These are phyloP conservation scores for Drosophila bifasciata DNA, from an alignment of 1,140 invertebrate species.

Conservation along the genomic window DNA sequence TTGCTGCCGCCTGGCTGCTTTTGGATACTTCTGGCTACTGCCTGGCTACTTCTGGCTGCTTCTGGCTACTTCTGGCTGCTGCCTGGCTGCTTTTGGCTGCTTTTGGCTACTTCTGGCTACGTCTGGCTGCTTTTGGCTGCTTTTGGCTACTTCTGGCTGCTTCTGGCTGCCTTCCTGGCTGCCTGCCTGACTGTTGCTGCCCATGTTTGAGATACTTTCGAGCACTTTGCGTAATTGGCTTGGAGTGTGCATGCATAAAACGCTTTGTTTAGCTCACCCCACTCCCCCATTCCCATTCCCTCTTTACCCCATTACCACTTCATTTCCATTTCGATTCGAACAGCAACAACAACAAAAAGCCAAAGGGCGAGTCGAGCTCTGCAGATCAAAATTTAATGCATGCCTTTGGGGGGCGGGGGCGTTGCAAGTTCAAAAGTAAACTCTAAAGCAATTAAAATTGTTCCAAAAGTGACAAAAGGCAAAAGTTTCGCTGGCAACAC, in stretches of 20 bases:
- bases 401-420: constrained; percentile 2
- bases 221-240: constrained; percentile 76
- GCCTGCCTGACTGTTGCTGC: constrained; percentile 6
- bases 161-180: too few relatives aligned
- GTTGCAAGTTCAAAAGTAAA: constrained; percentile 46
- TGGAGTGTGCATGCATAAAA: constrained; percentile 68
- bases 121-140: too few relatives aligned
- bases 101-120: too few relatives aligned
- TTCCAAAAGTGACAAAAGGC: constrained; percentile 37
- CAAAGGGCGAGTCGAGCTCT: neutral
- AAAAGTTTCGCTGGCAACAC: constrained; percentile 22
- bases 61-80: too few relatives aligned
- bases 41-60: too few relatives aligned
- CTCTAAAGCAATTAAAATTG: constrained; percentile 52
- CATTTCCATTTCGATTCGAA: neutral
- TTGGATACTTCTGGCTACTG: too few relatives aligned
- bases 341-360: constrained; percentile 27
- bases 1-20: too few relatives aligned
- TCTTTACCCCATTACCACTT: too few relatives aligned
- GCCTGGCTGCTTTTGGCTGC: too few relatives aligned
- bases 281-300: too few relatives aligned
- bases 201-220: constrained; percentile 67
- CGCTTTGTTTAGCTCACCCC: constrained; percentile 56
- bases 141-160: too few relatives aligned
- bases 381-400: constrained; percentile 10